Evolutionary conservation across 2,113 vertebrate genomes (phyloP), one percentile per base, ranked within the genome.

Genomic region (Anoura caudifer): DNA sequence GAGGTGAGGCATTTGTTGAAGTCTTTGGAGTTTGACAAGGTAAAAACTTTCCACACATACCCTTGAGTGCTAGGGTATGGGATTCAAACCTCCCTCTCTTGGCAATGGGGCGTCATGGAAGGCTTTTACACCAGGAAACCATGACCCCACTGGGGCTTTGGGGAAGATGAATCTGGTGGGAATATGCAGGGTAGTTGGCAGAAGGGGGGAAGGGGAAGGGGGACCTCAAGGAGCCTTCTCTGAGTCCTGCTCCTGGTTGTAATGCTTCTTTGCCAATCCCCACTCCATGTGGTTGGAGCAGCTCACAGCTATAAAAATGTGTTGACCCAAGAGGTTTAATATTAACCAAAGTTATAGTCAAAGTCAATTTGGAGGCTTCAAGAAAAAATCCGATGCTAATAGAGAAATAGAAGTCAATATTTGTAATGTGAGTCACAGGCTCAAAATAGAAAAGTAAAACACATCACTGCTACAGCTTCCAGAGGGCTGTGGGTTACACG

Each of bases 391-490:
- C 97, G 98, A 98, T 96, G 98, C 98, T 98, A 98, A 98, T 98
- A 98, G 98, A 98, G 98, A 98, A 98, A 98, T 98, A 98, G 98
- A 98, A 98, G 98, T 98, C 98, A 98, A 98, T 98, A 98, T 98
- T 98, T 98, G 97, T 97, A 97, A 98, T 98, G 97, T 98, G 98
- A 98, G 98, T 98, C 98, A 98, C 97, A 97, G 97, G 97, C 98
- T 98, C 96, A 98, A 98, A 98, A 98, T 98, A 98, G 98, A 97
- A 98, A 98, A 98, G 97, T 95, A 97, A 98, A 98, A 98, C 98
- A 98, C 98, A 98, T 98, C 97, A 97, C 93, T 95, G 79, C 97
- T 98, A 96, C 97, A 97, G 98, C 97, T 98, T 97, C 97, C 95
- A 96, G 96, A 97, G 98, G 97, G 94, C 94, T 98, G 97, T 95